A percentile compares a stretch with the other conserved stretches of the same genome.
phyloP scores from a whole-genome alignment of 2,888 invertebrate genomes.

The Trissoscelio sp. region DNA sequence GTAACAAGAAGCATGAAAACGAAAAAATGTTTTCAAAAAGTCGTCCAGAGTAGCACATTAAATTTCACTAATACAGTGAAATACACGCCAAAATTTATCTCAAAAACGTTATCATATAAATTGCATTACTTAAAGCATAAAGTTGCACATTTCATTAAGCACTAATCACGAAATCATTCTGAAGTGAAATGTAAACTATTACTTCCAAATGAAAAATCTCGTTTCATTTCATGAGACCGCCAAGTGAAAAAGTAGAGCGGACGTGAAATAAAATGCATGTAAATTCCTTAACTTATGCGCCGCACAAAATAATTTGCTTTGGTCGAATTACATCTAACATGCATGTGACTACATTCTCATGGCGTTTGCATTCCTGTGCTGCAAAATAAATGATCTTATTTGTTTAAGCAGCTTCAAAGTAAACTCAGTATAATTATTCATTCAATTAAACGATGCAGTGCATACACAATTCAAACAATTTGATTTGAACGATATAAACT shows the following conservation, averaged over 20 bases:
- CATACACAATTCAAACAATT: too few species aligned
- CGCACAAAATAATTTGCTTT: slow-evolving; percentile 29
- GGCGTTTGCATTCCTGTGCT: slow-evolving; percentile 36
- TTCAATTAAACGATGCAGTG: too few species aligned
- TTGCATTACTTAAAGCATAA: too few species aligned
- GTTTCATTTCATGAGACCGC: not conserved
- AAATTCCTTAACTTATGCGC: slow-evolving; percentile 49
- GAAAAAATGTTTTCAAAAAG: slow-evolving; percentile 40
- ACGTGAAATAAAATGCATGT: slow-evolving; percentile 39
- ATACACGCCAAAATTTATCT: not conserved
- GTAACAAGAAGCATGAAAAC: slow-evolving; percentile 37
- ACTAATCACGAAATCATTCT: not conserved
- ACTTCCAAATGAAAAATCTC: slow-evolving; percentile 13
- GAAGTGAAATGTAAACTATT: not conserved
- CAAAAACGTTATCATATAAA: not conserved
- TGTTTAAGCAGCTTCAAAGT: slow-evolving; percentile 5
- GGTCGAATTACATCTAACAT: slow-evolving; percentile 49
- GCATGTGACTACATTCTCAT: slow-evolving; percentile 44
- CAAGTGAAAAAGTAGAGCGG: not conserved
- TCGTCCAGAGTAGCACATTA: not conserved
- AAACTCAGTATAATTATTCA: too few species aligned
- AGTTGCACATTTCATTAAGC: not conserved
- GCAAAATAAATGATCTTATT: slow-evolving; percentile 13
- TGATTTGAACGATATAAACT: too few species aligned
- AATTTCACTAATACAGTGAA: slow-evolving; percentile 14